Percentiles rank a stretch among this genome's conserved stretches.
Evolutionary conservation across 2,113 vertebrate species (phyloP).

Genomic region (Electrona antarctica): DNA sequence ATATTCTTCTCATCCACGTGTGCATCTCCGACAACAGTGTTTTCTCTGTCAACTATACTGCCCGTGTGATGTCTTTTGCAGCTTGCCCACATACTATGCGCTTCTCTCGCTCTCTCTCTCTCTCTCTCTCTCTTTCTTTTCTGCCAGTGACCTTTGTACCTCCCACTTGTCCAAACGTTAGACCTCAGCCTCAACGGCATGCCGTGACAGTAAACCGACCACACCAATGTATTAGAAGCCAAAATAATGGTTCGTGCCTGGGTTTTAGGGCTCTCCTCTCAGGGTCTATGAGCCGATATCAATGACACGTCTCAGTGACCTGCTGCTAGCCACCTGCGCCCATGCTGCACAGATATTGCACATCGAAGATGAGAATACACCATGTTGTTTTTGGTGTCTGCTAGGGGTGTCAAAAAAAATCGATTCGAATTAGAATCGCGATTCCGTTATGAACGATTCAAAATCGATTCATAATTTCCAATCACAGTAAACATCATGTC

Average conservation of each 20-base stretch:
- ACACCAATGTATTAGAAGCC: not conserved
- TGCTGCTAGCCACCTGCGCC: not conserved
- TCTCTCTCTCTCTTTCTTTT: conserved; percentile 11
- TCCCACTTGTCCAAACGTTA: conserved; percentile 37
- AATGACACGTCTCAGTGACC: not conserved
- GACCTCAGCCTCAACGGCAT: not conserved
- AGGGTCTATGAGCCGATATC: not conserved
- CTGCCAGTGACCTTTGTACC: conserved; percentile 49
- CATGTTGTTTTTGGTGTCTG: too few species aligned
- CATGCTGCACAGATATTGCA: not conserved
- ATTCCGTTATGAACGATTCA: too few species aligned
- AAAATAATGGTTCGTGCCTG: not conserved
- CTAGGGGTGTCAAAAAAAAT: too few species aligned
- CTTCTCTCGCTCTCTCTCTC: not conserved
- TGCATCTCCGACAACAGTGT: not conserved
- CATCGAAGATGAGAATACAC: too few species aligned
- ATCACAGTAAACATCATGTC: too few species aligned
- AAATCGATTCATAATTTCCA: too few species aligned
- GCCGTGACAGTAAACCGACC: conserved; percentile 4
- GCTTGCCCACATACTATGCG: conserved; percentile 36
- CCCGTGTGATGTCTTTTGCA: conserved; percentile 55
- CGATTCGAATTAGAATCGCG: too few species aligned
- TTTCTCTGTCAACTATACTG: conserved; percentile 32
- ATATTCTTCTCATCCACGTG: conserved; percentile 1
- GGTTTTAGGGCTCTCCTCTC: conserved; percentile 4